These are phyloP conservation scores for Lagria hirta DNA, from an alignment of 2,888 invertebrate species.

Conservation along the genomic window DNA sequence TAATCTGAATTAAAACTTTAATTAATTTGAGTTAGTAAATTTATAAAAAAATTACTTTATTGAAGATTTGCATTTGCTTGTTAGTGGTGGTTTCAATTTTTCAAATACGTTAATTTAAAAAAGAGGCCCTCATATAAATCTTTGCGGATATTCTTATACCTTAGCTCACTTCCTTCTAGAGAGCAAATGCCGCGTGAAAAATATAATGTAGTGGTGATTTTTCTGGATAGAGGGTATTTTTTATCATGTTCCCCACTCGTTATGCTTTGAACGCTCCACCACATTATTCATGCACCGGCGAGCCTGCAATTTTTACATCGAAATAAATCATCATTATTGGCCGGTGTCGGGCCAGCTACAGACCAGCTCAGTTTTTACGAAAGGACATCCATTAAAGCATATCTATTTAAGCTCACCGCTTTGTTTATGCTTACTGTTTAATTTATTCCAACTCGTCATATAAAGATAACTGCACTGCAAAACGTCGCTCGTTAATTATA, in stretches of 20 bases:
- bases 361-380: constrained; percentile 32
- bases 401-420: constrained; percentile 47
- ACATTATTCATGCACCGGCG: constrained; percentile 60
- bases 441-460: constrained; percentile 43
- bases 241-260: constrained; percentile 50
- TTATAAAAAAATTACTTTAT: too few relatives aligned
- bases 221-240: constrained; percentile 40
- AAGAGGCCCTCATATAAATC: too few relatives aligned
- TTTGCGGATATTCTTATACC: too few relatives aligned
- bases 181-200: constrained; percentile 18
- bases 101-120: too few relatives aligned
- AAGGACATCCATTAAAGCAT: constrained; percentile 43
- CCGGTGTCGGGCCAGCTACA: constrained; percentile 45
- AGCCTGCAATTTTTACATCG: constrained; percentile 59
- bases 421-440: constrained; percentile 50
- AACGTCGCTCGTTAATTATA: constrained; percentile 26
- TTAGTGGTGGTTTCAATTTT: too few relatives aligned
- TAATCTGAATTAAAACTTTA: too few relatives aligned
- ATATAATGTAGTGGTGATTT: constrained; percentile 25
- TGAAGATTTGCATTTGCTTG: too few relatives aligned
- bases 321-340: constrained; percentile 65
- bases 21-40: too few relatives aligned
- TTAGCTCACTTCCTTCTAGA: constrained; percentile 5
- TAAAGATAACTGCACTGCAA: constrained; percentile 38
- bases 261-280: constrained; percentile 54